A percentile compares a stretch with the other conserved stretches of the same genome.
phyloP scores from a whole-genome alignment of 2,113 vertebrate genomes.

The Pycnonotus jocosus region DNA sequence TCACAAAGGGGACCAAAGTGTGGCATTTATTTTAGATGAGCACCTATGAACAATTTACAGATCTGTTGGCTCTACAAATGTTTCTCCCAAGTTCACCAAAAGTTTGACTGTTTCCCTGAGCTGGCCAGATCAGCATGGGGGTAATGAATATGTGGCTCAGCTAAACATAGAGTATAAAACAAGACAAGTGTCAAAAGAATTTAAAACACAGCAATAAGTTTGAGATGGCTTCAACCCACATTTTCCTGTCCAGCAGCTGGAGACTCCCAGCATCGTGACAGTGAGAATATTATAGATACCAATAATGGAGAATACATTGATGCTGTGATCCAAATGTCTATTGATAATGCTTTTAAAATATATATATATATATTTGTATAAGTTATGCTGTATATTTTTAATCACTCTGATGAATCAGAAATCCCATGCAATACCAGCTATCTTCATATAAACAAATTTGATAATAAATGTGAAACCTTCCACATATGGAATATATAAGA shows the following conservation, averaged over 20 bases:
- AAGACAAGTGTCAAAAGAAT: background rate
- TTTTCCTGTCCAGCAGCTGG: background rate
- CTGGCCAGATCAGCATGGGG: background rate
- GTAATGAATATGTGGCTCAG: background rate
- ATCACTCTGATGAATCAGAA: background rate
- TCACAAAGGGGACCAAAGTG: background rate
- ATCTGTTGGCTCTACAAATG: background rate
- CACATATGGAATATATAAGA: background rate
- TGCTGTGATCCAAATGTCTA: background rate
- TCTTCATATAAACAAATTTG: background rate
- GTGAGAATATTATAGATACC: accelerated
- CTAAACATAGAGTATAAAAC: background rate
- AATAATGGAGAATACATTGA: accelerated
- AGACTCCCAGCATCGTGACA: background rate
- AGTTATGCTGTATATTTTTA: background rate
- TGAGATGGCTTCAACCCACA: background rate
- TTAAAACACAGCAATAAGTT: background rate
- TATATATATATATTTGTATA: background rate
- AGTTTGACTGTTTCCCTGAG: background rate
- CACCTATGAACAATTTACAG: too few relatives aligned
- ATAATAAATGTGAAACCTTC: background rate
- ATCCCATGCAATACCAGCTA: background rate
- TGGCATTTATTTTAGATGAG: background rate
- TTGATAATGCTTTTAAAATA: too few relatives aligned
- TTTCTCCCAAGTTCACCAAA: background rate